Base-by-base conservation (phyloP, 92 coral and sea anemone genomes). In the Muricea muricata region DNA sequence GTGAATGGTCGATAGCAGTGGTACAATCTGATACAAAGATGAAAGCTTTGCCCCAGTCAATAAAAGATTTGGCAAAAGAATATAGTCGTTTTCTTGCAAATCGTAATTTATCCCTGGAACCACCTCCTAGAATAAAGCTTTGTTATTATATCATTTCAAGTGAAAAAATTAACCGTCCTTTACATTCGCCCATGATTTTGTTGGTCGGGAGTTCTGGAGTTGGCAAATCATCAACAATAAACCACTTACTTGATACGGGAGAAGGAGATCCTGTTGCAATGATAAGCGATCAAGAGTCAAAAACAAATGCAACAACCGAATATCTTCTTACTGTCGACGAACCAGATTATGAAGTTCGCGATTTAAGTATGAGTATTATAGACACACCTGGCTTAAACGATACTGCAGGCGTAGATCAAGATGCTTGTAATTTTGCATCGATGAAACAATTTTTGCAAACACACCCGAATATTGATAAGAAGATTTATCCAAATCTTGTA, bases 141-240 rank as follows among this genome's bases (percentile, higher is more conserved):
- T 70, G 4, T 18, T 37, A 23, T 55, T 14, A 33, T 30, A n/a
- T 70, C 6, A 14, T 15, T 70, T 40, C 47, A 40, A 35, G 50
- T 17, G 50, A 10, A 35, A 70, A 70, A 45, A 70, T 70, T 70
- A 37, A 37, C 9, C 76, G 76, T 70, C 31, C 48, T 3, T 8
- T 37, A 37, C 15, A 70, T 3, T 45, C 31, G 9, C 54, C 76
- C 11, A 15, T 45, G 50, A 70, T 70, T 70, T 70, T 70, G 54
- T 70, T 70, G 76, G 25, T 70, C 6, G 76, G 76, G n/a, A 17
- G 6, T 70, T 70, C 76, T 70, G 76, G 76, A 10, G 76, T 70
- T 18, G 76, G 76, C n/a, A 70, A 70, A 37, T 70, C 54, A 17
- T 70, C 76, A 23, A 70, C 76, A 37, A 70, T 70, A 14, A 70